phyloP scores from a whole-genome alignment of 2,888 invertebrate species.

The Scotopteryx bipunctaria region DNA sequence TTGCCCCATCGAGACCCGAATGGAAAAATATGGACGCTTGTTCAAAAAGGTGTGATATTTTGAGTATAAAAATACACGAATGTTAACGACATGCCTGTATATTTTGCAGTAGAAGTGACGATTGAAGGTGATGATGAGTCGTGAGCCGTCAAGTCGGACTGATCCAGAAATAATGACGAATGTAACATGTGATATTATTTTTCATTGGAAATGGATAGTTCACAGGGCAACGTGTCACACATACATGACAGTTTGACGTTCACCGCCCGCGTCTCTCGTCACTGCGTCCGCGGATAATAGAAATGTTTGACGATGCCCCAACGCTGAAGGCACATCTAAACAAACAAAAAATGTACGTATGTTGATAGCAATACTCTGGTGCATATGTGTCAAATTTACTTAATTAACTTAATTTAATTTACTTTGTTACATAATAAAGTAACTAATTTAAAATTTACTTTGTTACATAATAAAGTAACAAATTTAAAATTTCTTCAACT shows the following conservation, averaged over 20 bases:
- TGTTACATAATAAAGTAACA: no score
- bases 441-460: no score
- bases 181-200: slow-evolving; percentile 42
- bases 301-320: slow-evolving; percentile 48
- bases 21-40: slow-evolving; percentile 2
- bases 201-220: slow-evolving; percentile 37
- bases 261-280: slow-evolving; percentile 64
- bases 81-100: slow-evolving; percentile 22
- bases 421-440: no score
- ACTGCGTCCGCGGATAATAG: slow-evolving; percentile 44
- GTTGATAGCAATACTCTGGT: slow-evolving; percentile 45
- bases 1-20: slow-evolving; percentile 43
- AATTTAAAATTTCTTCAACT: no score
- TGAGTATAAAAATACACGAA: slow-evolving; percentile 4
- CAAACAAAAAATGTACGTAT: slow-evolving; percentile 55
- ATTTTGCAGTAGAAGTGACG: slow-evolving; percentile 30
- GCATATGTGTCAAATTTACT: slow-evolving; percentile 30
- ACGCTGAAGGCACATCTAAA: slow-evolving; percentile 46
- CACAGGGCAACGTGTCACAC: slow-evolving; percentile 30
- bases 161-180: slow-evolving; percentile 37
- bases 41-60: slow-evolving; percentile 4
- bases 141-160: slow-evolving; percentile 27
- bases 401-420: no score
- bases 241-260: slow-evolving; percentile 47
- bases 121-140: slow-evolving; percentile 34